Percentiles rank a stretch among this genome's conserved stretches.
Evolutionary conservation across 2,797 vertebrate species (phyloP).

Genomic region (Pangasius krempfi): DNA sequence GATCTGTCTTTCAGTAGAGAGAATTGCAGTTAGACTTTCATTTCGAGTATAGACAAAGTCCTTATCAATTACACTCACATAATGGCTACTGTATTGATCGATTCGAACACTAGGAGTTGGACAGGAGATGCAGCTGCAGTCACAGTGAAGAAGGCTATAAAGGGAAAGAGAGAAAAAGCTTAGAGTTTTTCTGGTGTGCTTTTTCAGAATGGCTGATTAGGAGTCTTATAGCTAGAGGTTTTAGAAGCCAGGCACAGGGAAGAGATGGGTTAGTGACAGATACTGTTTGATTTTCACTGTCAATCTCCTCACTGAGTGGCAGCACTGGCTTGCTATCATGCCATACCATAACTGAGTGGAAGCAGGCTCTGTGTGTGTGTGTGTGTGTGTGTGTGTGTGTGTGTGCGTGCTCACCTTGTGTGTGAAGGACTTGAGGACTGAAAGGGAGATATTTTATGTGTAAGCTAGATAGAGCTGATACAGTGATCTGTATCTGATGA

Average conservation of each 20-base stretch:
- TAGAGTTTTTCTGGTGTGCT: slow-evolving; percentile 34
- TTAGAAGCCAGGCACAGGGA: slow-evolving; percentile 45
- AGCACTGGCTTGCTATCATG: slow-evolving; percentile 48
- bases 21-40: slow-evolving; percentile 43
- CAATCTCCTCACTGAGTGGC: slow-evolving; percentile 44
- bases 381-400: slow-evolving; percentile 2
- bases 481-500: not conserved
- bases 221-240: slow-evolving; percentile 44
- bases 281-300: slow-evolving; percentile 47
- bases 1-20: slow-evolving; percentile 27
- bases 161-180: slow-evolving; percentile 38
- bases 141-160: slow-evolving; percentile 22
- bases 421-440: not conserved
- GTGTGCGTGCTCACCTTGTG: not conserved
- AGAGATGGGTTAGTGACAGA: slow-evolving; percentile 47
- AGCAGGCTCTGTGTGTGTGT: not conserved
- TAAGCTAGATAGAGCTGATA: slow-evolving; percentile 10
- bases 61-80: slow-evolving; percentile 51
- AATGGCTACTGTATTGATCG: slow-evolving; percentile 56
- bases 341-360: slow-evolving; percentile 29
- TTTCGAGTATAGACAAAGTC: slow-evolving; percentile 44
- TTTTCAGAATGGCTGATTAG: slow-evolving; percentile 50
- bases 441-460: slow-evolving; percentile 12
- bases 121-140: not conserved
- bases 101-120: slow-evolving; percentile 49